These are phyloP conservation scores for Cryptophagus acutangulus DNA, from an alignment of 2,888 invertebrate species.

Conservation along the genomic window DNA sequence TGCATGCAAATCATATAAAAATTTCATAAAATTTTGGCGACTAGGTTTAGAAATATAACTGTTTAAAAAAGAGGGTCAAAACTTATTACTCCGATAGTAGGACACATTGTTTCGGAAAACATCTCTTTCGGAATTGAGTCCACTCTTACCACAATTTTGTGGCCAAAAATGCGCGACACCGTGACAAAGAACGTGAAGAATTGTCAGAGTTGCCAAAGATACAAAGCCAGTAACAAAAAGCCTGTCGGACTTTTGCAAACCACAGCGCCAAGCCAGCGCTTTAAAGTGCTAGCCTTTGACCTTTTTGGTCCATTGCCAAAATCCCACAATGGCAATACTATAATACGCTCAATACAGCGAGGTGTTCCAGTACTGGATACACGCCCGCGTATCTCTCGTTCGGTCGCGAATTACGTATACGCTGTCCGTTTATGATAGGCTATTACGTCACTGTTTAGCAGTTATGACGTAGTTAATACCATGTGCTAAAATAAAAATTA, in stretches of 20 bases:
- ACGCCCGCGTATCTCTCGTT: not conserved
- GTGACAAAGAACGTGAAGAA: not conserved
- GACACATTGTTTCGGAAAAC: constrained; percentile 1
- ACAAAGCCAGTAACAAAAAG: not conserved
- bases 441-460: too few relatives aligned
- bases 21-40: too few relatives aligned
- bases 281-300: constrained; percentile 13
- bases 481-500: constrained; percentile 6
- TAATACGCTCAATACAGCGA: not conserved
- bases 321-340: not conserved
- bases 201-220: not conserved
- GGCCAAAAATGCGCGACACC: not conserved
- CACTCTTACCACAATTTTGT: too few relatives aligned
- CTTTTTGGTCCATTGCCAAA: not conserved
- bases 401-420: not conserved
- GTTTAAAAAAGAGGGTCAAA: too few relatives aligned
- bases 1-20: too few relatives aligned
- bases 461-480: too few relatives aligned
- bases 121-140: not conserved
- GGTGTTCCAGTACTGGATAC: not conserved
- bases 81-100: too few relatives aligned
- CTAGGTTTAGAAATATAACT: too few relatives aligned
- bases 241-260: not conserved
- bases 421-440: too few relatives aligned
- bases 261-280: not conserved